Conservation (phyloP, 1,140 invertebrate genomes). For the Trypoxylus dichotomus region DNA sequence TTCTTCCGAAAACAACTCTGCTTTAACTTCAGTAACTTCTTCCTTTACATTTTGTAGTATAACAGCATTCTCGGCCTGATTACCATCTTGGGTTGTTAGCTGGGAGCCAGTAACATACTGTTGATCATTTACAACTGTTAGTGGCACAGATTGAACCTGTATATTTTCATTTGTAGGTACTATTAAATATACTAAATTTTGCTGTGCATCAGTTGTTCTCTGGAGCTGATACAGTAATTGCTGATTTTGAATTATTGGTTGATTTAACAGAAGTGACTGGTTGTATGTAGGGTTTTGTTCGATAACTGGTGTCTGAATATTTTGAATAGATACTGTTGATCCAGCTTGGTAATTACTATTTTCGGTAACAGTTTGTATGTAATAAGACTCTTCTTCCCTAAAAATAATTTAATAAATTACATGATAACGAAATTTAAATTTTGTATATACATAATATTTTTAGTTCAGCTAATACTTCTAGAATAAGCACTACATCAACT, state of each 20-base stretch:
- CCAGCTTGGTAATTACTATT: neutral
- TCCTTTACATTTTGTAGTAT: neutral
- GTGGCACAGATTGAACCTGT: constrained; percentile 17
- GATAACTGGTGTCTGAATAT: neutral
- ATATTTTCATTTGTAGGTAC: constrained; percentile 21
- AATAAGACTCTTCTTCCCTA: constrained; percentile 25
- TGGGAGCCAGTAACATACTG: neutral
- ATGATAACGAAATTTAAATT: neutral
- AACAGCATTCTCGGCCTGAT: neutral
- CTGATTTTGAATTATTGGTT: constrained; percentile 30
- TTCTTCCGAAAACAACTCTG: constrained; percentile 1
- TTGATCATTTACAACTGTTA: neutral
- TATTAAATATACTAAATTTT: constrained; percentile 28
- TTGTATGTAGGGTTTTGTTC: neutral
- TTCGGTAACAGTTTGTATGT: constrained; percentile 20
- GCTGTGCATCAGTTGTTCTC: neutral
- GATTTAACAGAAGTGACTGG: constrained; percentile 24
- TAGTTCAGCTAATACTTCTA: constrained; percentile 26
- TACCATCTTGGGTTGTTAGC: neutral
- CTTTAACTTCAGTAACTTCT: neutral
- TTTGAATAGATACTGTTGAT: neutral
- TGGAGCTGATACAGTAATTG: constrained; percentile 23
- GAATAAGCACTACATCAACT: neutral
- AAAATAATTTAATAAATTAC: constrained; percentile 15
- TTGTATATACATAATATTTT: constrained; percentile 28